Base-by-base conservation (phyloP, 2,113 vertebrate genomes). In the Oryzias javanicus region DNA sequence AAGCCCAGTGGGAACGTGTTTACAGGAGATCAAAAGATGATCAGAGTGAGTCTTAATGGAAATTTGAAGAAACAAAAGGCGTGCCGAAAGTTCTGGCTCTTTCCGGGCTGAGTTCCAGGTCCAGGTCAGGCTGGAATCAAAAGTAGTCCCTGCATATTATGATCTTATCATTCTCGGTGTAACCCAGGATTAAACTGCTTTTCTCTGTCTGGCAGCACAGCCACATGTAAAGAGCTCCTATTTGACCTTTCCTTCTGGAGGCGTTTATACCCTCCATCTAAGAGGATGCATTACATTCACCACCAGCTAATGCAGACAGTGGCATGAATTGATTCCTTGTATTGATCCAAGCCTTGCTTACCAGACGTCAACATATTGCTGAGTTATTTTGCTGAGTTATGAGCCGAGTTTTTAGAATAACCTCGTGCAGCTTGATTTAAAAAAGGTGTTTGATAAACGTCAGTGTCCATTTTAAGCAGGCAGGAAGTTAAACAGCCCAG, bases 311-410 rank as follows among this genome's bases (percentile, higher is more conserved):
- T 76, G 73, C 57, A 78, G 74, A 79, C 52, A 50, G 74, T 80
- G 81, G 82, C 84, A 68, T 80, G 40, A 77, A 87, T 87, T 81
- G 79, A 89, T 86, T 76, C 65, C 54, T 46, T 41, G n/a, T 50
- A 86, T 85, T 12, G 79, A 88, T 82, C 74, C 1, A 47, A 59
- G 51, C 78, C 78, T 50, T 63, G 79, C 81, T 81, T 78, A 78
- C 82, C 76, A 72, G 80, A 85, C 74, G 79, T 77, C 70, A 70
- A 84, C 69, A 79, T 84, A 89, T 76, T 76, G 74, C 78, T 83
- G 76, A 83, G 76, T 83, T 85, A 79, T 83, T 87, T 76, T 76
- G 74, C 76, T 81, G 76, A 83, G 78, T 83, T 85, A 81, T 86
- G 74, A 78, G 72, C 72, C 10, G 80, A 74, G 76, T 79, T 87